phyloP scores from a whole-genome alignment of 53 echinoderm and acorn worm species.

The Arbacia lixula region DNA sequence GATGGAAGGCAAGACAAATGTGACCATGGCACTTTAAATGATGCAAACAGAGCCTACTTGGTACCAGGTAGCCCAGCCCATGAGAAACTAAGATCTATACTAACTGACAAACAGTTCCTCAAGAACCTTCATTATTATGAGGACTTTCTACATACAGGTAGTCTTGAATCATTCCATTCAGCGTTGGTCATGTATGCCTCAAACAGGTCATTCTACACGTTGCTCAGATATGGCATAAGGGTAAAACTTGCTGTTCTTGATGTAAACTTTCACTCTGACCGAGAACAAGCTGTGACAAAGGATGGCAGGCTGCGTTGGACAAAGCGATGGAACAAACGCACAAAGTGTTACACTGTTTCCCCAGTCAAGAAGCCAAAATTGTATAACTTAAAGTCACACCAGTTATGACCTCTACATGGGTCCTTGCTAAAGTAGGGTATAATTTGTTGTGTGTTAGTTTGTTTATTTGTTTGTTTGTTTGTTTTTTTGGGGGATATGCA shows the following conservation, averaged over 20 bases:
- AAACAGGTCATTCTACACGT: not conserved
- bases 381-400: too few relatives aligned
- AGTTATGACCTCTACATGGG: too few relatives aligned
- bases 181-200: constrained; percentile 5
- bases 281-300: constrained; percentile 47
- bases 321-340: constrained; percentile 37
- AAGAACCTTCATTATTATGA: not conserved
- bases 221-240: not conserved
- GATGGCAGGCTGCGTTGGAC: constrained; percentile 21
- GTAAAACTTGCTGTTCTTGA: not conserved
- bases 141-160: constrained; percentile 5
- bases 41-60: not conserved
- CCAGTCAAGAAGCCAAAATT: constrained; percentile 50
- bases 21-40: not conserved
- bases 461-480: too few relatives aligned
- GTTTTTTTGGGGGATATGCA: too few relatives aligned
- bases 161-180: constrained; percentile 6
- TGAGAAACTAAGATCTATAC: not conserved
- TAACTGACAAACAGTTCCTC: constrained; percentile 2
- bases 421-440: too few relatives aligned
- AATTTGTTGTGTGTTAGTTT: too few relatives aligned
- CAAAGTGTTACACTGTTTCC: not conserved
- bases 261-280: constrained; percentile 20
- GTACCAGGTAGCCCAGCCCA: not conserved
- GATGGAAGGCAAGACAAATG: constrained; percentile 10